Percentiles rank a stretch among this genome's conserved stretches.
Conservation (phyloP, 2,888 invertebrate genomes). For the Emmelina monodactyla region DNA sequence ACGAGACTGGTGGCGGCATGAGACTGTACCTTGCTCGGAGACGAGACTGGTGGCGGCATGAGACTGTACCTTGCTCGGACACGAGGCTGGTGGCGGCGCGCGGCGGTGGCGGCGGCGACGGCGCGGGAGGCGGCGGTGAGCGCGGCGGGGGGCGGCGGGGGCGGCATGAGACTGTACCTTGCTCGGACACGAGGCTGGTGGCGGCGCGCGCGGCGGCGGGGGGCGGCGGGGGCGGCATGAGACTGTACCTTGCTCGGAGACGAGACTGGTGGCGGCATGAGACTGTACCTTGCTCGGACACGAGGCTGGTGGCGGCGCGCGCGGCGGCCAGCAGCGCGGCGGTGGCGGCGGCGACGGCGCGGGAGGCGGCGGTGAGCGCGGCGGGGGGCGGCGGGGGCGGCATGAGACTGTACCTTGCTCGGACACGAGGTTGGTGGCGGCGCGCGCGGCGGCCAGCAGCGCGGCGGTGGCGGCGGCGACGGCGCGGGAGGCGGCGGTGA, state of each 20-base stretch:
- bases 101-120: constrained; percentile 91
- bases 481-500: constrained; percentile 85
- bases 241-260: background rate
- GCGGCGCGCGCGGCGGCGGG: constrained; percentile 92
- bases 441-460: constrained; percentile 93
- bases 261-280: background rate
- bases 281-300: constrained; percentile 77
- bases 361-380: constrained; percentile 86
- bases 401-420: constrained; percentile 72
- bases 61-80: constrained; percentile 74
- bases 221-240: constrained; percentile 88
- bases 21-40: too few relatives aligned
- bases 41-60: too few relatives aligned
- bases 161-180: constrained; percentile 93
- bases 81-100: constrained; percentile 83
- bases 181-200: constrained; percentile 98
- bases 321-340: constrained; percentile 94
- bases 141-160: constrained; percentile 81
- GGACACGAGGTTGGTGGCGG: constrained; percentile 84
- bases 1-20: too few relatives aligned
- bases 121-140: constrained; percentile 84
- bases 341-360: constrained; percentile 88
- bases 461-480: constrained; percentile 92
- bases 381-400: constrained; percentile 79
- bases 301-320: constrained; percentile 84